phyloP scores from a whole-genome alignment of 2,797 vertebrate genomes.

The Tenualosa ilisha region DNA sequence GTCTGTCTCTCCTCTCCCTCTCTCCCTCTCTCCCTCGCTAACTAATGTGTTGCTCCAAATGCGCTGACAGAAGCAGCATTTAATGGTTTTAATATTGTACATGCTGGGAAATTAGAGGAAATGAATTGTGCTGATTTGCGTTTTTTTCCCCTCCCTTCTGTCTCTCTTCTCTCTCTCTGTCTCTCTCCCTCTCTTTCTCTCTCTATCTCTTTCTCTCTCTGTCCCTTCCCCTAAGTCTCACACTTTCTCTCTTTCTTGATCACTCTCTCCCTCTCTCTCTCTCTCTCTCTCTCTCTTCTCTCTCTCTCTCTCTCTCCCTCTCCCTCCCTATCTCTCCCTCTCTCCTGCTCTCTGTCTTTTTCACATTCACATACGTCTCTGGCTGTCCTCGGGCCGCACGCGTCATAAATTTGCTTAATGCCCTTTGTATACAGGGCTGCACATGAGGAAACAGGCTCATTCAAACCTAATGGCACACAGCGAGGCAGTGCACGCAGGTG shows the following conservation, averaged over 20 bases:
- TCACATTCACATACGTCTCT: conserved; percentile 42
- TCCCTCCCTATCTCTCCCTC: not conserved
- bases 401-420: conserved; percentile 69
- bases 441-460: conserved; percentile 59
- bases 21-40: conserved; percentile 39
- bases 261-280: not conserved
- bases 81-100: conserved; percentile 75
- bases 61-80: conserved; percentile 71
- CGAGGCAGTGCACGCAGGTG: conserved; percentile 40
- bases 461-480: conserved; percentile 69
- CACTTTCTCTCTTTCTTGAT: not conserved
- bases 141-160: conserved; percentile 46
- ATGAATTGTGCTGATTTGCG: conserved; percentile 72
- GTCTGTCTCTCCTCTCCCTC: not conserved
- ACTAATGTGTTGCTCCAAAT: conserved; percentile 72
- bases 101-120: conserved; percentile 66
- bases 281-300: not conserved
- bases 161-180: conserved; percentile 21
- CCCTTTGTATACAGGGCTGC: conserved; percentile 59
- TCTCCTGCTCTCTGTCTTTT: not conserved
- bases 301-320: not conserved
- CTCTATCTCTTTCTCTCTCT: not conserved
- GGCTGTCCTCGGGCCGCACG: conserved; percentile 26
- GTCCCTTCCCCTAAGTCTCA: not conserved
- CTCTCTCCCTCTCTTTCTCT: conserved; percentile 5